These are phyloP conservation scores for Thunnus maccoyii DNA, from an alignment of 2,113 vertebrate species.

Conservation along the genomic window DNA sequence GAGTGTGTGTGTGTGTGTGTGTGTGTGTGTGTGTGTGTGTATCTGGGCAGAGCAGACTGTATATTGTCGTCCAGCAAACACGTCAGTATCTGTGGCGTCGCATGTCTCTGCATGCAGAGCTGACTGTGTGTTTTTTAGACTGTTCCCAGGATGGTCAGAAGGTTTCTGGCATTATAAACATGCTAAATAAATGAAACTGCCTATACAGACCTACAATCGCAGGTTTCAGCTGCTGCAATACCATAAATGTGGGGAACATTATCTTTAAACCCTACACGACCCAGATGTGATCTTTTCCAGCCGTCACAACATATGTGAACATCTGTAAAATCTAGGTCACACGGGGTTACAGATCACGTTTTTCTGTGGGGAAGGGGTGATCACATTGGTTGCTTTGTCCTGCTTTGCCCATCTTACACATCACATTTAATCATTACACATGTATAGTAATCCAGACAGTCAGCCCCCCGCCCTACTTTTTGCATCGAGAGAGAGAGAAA, in stretches of 20 bases:
- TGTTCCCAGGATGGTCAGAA: not conserved
- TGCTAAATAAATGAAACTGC: not conserved
- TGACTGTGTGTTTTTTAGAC: not conserved
- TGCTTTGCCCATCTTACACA: slow-evolving; percentile 48
- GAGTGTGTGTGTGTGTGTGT: slow-evolving; percentile 14
- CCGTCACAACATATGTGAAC: slow-evolving; percentile 35
- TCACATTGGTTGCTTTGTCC: slow-evolving; percentile 23
- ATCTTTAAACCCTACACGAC: slow-evolving; percentile 39
- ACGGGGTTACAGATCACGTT: slow-evolving; percentile 39
- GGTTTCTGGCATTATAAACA: not conserved
- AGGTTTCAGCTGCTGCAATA: slow-evolving; percentile 9
- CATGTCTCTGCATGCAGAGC: slow-evolving; percentile 11
- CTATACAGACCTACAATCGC: not conserved
- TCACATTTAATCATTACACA: slow-evolving; percentile 61
- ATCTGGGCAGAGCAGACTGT: not conserved
- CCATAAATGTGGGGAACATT: not conserved
- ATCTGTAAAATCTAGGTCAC: slow-evolving; percentile 70
- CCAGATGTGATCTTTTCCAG: slow-evolving; percentile 39
- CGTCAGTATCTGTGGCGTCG: not conserved
- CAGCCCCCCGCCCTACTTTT: slow-evolving; percentile 62
- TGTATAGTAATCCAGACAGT: slow-evolving; percentile 62
- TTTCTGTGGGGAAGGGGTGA: not conserved
- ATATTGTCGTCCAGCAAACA: not conserved
- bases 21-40: slow-evolving; percentile 5
- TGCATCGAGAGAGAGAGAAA: slow-evolving; percentile 23